Evolutionary conservation across 2,797 vertebrate species (phyloP).

Genomic region (Prionace glauca): DNA sequence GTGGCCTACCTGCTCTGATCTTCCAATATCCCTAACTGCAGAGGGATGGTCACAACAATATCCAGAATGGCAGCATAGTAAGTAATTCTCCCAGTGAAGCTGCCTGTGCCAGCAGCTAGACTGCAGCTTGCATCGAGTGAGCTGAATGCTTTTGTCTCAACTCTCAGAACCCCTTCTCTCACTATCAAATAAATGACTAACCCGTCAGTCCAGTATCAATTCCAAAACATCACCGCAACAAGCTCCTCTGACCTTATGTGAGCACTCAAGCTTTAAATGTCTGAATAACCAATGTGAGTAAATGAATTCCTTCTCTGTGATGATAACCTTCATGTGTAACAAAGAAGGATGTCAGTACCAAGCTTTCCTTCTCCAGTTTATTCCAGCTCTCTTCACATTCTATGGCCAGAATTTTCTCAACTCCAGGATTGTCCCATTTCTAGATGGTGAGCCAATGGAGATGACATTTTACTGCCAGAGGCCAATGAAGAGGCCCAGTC

Average conservation of each 20-base stretch:
- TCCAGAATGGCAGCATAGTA: background rate
- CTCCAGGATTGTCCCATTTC: too few species aligned
- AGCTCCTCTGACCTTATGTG: background rate
- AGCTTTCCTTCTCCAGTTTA: background rate
- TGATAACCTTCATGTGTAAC: background rate
- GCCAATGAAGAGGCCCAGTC: too few species aligned
- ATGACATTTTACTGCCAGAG: too few species aligned
- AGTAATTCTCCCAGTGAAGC: background rate
- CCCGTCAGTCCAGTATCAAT: background rate
- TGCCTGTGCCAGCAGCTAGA: background rate
- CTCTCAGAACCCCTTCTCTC: background rate
- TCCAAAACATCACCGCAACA: background rate
- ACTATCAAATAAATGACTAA: background rate
- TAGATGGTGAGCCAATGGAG: too few species aligned
- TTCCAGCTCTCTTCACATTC: background rate
- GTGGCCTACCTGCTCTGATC: background rate
- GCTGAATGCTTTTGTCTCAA: background rate
- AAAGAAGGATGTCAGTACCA: background rate
- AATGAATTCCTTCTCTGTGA: background rate
- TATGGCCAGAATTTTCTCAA: too few species aligned
- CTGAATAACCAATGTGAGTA: background rate
- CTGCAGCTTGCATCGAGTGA: background rate
- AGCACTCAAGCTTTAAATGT: background rate
- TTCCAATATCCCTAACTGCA: background rate
- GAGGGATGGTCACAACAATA: background rate